Evolutionary conservation across 2,797 vertebrate genomes (phyloP).

Genomic region (Propithecus perrieri): DNA sequence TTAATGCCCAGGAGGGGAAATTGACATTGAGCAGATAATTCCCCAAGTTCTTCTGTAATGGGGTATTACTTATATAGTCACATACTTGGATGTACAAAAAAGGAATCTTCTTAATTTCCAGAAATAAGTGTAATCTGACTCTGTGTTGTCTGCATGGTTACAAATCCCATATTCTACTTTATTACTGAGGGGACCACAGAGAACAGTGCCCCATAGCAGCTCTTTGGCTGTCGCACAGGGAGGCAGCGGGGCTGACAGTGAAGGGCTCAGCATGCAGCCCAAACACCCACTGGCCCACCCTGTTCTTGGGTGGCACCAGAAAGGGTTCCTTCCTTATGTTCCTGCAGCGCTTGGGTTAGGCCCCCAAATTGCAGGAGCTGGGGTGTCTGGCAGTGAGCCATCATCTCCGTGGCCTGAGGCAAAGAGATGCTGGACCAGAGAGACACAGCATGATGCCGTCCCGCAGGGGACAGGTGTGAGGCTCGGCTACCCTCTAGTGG

Average conservation of each 20-base stretch:
- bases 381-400: not conserved
- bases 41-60: not conserved
- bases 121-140: not conserved
- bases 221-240: no score
- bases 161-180: not conserved
- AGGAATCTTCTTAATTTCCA: not conserved
- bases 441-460: not conserved
- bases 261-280: not conserved
- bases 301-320: no score
- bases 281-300: not conserved
- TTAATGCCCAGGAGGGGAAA: not conserved
- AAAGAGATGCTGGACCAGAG: not conserved
- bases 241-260: not conserved
- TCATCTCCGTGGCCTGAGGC: not conserved
- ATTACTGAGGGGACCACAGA: no score
- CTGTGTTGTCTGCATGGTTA: not conserved
- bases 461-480: not conserved
- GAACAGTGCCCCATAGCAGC: accelerated
- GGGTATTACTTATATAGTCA: no score
- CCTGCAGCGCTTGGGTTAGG: not conserved
- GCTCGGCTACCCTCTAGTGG: not conserved
- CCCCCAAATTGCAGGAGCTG: not conserved
- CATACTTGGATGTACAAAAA: not conserved
- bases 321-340: not conserved
- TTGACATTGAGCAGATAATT: not conserved